Percentiles rank a stretch among this genome's conserved stretches.
phyloP scores from a whole-genome alignment of 2,797 vertebrate genomes.

The Dallia pectoralis region DNA sequence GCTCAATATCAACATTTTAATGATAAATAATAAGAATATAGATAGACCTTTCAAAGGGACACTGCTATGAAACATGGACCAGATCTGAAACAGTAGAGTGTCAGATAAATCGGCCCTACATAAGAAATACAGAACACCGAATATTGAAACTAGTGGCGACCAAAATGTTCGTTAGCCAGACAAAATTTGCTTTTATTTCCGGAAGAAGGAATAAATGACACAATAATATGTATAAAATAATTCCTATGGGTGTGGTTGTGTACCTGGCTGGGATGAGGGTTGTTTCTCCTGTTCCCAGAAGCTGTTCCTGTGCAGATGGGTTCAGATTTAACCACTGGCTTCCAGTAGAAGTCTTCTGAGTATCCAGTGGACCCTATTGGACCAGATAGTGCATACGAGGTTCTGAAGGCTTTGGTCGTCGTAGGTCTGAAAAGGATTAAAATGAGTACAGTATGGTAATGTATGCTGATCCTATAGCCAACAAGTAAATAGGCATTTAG shows the following conservation, averaged over 20 bases:
- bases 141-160: no score
- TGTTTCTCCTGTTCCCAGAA: conserved; percentile 63
- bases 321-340: conserved; percentile 64
- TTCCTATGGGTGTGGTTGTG: conserved; percentile 12
- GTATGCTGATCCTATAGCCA: neutral
- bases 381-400: conserved; percentile 59
- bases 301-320: conserved; percentile 54
- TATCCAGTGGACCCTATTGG: conserved; percentile 70
- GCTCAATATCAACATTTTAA: no score
- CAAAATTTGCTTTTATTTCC: no score
- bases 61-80: no score
- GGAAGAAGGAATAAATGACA: no score
- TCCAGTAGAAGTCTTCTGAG: conserved; percentile 75
- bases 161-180: no score
- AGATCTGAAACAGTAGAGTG: no score
- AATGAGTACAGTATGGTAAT: no score
- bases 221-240: neutral
- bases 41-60: no score
- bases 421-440: conserved; percentile 51
- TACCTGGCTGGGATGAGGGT: conserved; percentile 71
- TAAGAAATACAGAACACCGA: no score
- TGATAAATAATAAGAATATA: no score
- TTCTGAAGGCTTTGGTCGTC: conserved; percentile 61
- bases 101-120: no score
- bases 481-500: neutral